Evolutionary conservation across 2,113 vertebrate species (phyloP).

Genomic region (Pseudopodoces humilis): DNA sequence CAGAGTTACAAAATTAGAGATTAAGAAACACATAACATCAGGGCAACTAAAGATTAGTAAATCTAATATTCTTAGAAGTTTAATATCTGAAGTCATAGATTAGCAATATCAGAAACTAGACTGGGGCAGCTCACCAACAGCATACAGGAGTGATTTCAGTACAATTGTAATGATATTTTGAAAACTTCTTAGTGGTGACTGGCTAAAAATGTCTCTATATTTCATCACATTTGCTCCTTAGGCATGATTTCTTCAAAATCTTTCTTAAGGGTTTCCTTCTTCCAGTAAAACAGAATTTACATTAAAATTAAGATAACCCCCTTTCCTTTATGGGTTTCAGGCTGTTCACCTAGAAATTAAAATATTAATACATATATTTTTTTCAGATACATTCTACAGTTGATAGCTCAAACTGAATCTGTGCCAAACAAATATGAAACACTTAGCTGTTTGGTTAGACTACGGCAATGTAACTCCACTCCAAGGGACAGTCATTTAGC

Average conservation of each 20-base stretch:
- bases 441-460: neutral
- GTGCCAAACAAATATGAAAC: neutral
- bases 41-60: neutral
- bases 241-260: neutral
- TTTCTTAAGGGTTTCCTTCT: neutral
- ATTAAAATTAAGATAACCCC: neutral
- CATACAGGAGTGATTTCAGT: neutral
- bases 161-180: rapidly evolving
- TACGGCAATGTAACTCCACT: neutral
- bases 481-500: neutral
- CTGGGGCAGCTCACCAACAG: neutral
- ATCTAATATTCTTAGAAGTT: neutral
- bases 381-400: neutral
- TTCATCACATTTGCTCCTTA: neutral
- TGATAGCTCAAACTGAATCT: neutral
- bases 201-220: neutral
- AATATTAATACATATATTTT: neutral
- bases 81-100: neutral
- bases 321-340: no score
- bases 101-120: neutral
- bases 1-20: neutral
- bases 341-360: neutral
- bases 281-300: neutral
- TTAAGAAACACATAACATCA: neutral
- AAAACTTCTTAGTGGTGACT: neutral